Evolutionary conservation across 2,113 vertebrate genomes (phyloP), one percentile per base, ranked within the genome.

Genomic region (Junco hyemalis): DNA sequence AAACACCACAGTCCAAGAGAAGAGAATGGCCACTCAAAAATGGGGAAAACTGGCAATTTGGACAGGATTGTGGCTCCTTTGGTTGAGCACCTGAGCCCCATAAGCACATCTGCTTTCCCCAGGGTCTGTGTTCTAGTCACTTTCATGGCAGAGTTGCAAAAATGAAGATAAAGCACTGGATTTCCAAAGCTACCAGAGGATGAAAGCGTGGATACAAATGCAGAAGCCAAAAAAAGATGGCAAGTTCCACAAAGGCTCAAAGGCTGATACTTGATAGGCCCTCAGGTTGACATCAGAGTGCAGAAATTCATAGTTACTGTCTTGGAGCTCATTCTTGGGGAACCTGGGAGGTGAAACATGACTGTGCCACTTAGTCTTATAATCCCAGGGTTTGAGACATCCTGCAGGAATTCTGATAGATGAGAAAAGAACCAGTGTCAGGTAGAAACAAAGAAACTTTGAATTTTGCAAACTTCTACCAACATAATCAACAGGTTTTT

Each of bases 371-470:
- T 63, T 35, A 28, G 8, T 81, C 12, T 45, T 29, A 22, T 10
- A 66, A 38, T 20, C 35, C 26, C 35, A 44, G 18, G 9, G 5
- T 14, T 15, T 42, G 56, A 81, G 48, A 35, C 5, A 20, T 6
- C 14, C 47, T 80, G 18, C 28, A 56, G 84, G 65, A 74, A 50
- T 85, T 66, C 42, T 74, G 57, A 45, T 0, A 23, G 35, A 8
- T 38, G 13, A 65, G 38, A 42, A 74, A 66, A 54, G 8, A 65
- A 50, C 14, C 6, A 4, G 17, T 4, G 10, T 35, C 38, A 81
- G 25, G 44, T 4, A 35, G 45, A 80, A 83, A 18, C 20, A 72
- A 72, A 69, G 12, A 23, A 3, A 21, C 0, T 0, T 12, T 56
- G 19, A 29, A 9, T 80, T 84, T 71, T 68, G 22, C 29, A 66